Percentiles rank a stretch among this genome's conserved stretches.
phyloP scores from a whole-genome alignment of 2,888 invertebrate species.

The Perizoma flavofasciatum region DNA sequence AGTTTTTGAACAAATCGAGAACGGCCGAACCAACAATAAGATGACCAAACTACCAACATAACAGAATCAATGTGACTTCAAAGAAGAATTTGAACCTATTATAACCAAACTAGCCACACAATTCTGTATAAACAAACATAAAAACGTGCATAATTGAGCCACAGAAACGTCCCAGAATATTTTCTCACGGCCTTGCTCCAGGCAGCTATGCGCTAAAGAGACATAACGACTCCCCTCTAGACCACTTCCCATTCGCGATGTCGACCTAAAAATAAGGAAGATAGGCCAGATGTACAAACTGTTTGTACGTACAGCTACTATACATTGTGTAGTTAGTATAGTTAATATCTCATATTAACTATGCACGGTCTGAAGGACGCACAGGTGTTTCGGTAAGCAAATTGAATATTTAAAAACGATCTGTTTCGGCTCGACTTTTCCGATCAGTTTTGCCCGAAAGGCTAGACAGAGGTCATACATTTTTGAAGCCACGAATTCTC shows the following conservation, averaged over 20 bases:
- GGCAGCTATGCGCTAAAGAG: constrained; percentile 47
- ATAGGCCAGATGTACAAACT: constrained; percentile 35
- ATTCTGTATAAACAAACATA: no score
- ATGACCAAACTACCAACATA: no score
- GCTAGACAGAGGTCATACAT: neutral
- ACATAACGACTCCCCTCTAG: constrained; percentile 51
- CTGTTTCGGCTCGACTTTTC: constrained; percentile 18
- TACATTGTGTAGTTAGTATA: constrained; percentile 38
- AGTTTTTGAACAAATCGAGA: no score
- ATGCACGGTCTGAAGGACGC: constrained; percentile 39
- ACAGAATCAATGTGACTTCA: no score
- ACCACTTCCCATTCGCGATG: constrained; percentile 55
- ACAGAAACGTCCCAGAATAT: constrained; percentile 30
- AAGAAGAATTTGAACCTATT: no score
- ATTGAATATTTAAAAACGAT: constrained; percentile 39
- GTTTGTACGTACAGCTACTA: constrained; percentile 26
- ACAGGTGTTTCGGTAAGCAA: constrained; percentile 31
- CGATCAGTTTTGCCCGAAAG: constrained; percentile 13
- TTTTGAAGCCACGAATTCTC: neutral
- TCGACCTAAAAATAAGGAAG: constrained; percentile 68
- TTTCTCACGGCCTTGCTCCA: constrained; percentile 37
- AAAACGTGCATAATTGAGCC: constrained; percentile 25
- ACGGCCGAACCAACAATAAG: no score
- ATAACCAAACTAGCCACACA: no score
- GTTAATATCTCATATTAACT: constrained; percentile 44